Conservation (phyloP, 2,888 invertebrate genomes). For the Nemotelus nigrinus region DNA sequence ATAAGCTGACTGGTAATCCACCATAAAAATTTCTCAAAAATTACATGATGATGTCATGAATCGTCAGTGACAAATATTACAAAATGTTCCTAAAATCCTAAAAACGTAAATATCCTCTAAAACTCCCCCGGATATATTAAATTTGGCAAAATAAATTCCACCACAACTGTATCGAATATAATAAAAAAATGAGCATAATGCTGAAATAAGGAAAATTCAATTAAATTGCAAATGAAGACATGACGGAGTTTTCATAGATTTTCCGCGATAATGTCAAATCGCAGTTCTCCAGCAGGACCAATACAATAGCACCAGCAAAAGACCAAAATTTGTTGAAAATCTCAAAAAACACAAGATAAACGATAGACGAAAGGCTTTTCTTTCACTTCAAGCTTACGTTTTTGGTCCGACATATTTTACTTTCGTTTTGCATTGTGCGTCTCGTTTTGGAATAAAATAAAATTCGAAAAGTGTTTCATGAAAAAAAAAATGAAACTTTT, state of each 20-base stretch:
- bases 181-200: slow-evolving; percentile 46
- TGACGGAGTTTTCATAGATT: slow-evolving; percentile 44
- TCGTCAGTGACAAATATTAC: neutral
- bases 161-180: slow-evolving; percentile 19
- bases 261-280: slow-evolving; percentile 5
- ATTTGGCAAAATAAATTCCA: neutral
- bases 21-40: neutral
- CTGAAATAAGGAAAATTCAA: slow-evolving; percentile 53
- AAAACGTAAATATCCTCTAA: too few relatives aligned
- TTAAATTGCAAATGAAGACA: slow-evolving; percentile 55
- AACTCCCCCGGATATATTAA: neutral
- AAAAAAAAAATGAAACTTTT: slow-evolving; percentile 29
- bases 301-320: neutral
- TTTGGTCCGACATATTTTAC: neutral
- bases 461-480: slow-evolving; percentile 7
- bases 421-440: neutral
- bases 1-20: too few relatives aligned
- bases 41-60: neutral
- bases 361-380: slow-evolving; percentile 22
- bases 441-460: slow-evolving; percentile 1
- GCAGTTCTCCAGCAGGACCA: neutral
- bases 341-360: slow-evolving; percentile 14
- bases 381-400: neutral
- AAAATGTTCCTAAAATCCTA: neutral
- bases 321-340: neutral